Conservation (phyloP, 1,140 invertebrate genomes). For the Formica exsecta region DNA sequence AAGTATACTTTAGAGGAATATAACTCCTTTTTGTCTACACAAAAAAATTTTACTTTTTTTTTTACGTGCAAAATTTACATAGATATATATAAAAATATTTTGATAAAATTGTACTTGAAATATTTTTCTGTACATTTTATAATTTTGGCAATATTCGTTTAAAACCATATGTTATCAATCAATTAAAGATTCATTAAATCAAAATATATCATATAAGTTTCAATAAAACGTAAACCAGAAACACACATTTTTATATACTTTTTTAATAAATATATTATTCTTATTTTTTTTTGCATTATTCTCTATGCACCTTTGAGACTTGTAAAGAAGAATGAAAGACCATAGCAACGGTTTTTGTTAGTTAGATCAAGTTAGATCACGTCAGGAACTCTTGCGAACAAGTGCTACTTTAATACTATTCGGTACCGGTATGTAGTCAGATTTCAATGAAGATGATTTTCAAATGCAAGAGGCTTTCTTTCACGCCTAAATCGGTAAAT, state of each 20-base stretch:
- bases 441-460: conserved; percentile 43
- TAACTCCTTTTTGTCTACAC: neutral
- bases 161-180: neutral
- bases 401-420: conserved; percentile 47
- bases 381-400: neutral
- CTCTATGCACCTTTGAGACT: neutral
- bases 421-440: neutral
- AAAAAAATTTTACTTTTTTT: conserved; percentile 3
- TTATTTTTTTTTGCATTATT: neutral
- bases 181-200: neutral
- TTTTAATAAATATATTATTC: neutral
- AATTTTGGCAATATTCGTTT: neutral
- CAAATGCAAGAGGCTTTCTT: conserved; percentile 38
- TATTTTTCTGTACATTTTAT: neutral
- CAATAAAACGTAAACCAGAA: too few relatives aligned
- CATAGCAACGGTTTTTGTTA: conserved; percentile 8
- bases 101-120: neutral
- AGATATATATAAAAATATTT: neutral
- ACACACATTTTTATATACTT: too few relatives aligned
- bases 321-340: neutral
- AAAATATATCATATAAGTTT: neutral
- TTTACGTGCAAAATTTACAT: neutral
- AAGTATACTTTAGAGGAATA: neutral
- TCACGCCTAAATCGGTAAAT: conserved; percentile 56
- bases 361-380: conserved; percentile 28